Evolutionary conservation across 2,888 invertebrate species (phyloP), one percentile per base, ranked within the genome.

Genomic region (Trissoscelio sp.): DNA sequence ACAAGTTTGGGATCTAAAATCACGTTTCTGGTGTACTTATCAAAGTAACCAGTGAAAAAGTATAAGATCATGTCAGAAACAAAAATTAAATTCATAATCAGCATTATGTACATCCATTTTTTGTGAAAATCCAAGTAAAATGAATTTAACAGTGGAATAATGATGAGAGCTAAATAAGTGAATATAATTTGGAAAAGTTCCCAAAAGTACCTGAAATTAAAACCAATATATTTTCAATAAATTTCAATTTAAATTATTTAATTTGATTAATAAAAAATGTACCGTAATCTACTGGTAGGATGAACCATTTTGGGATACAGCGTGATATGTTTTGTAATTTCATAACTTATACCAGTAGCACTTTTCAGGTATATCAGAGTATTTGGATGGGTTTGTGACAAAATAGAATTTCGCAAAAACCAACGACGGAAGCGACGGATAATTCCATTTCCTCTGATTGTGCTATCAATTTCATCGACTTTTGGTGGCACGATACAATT

Each of bases 231-330:
- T 31, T 31, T 7, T 31, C 0, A 7, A 1, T 31, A 3, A 1
- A 31, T 16, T 7, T 44, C 1, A 2, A 44, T n/a, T 34, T 55
- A 34, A 55, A 37, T 51, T 51, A 20, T 46, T 46, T 14, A 46
- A 9, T 12, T 14, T 14, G 12, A 42, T 42, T 4, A 42, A 14
- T 6, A 14, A 14, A 44, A 1, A 18, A 44, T 9, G 53, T 82
- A 90, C 91, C 88, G 87, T 53, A 91, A 86, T 18, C 84, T 81
- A 80, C 92, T 92, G n/a, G 91, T 92, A 0, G 92, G 92, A 86
- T 92, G 91, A 58, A 92, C 88, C 86, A 91, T 91, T 16, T 86
- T 87, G 0, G 87, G 88, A 81, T 90, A 85, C 5, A 85, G 75
- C 22, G 85, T 84, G 1, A 92, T 81, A 51, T 92, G 92, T 12